Evolutionary conservation across 1,140 invertebrate genomes (phyloP), one percentile per base, ranked within the genome.

Genomic region (Drosophila navojoa): DNA sequence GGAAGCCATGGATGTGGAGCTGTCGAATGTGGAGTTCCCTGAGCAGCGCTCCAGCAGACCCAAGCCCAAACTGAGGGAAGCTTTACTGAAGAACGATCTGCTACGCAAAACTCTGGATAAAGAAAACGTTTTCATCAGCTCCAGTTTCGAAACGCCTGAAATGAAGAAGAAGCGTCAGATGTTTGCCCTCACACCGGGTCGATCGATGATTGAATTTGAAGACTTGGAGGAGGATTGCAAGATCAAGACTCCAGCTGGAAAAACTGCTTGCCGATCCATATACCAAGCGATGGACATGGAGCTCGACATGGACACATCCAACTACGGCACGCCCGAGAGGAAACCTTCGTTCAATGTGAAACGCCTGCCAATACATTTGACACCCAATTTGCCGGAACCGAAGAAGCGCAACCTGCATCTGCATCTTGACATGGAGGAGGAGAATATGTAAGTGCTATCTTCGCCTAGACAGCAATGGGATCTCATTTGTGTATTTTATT

Each of bases 361-460:
- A 27, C 64, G 81, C 2, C 47, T 71, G 11, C 67, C 75, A 4
- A 38, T 16, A 7, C 74, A 87, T 40, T 49, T 87, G 13, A 87
- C 82, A 6, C 82, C 82, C 3, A 89, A 89, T 54, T 68, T 77
- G n/a, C 82, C 82, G 1, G 40, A 79, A 6, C 60, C 82, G 1
- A 87, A 87, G 15, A 87, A 87, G 15, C 79, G 69, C 1, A 53
- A 42, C 13, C 64, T 44, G 0, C 64, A 70, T 4, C 25, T 52
- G 0, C 59, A 69, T 6, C 9, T 16, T 3, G 25, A 27, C 32
- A 50, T 44, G 16, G 42, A 70, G 0, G 44, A 73, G 7, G 35
- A 11, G 0, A 40, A 67, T 5, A 32, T 19, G 64, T 59, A 45
- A 54, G 57, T 66, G 4, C 15, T 29, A 13, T 3, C 25, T 6